Evolutionary conservation across 2,113 vertebrate species (phyloP), one percentile per base, ranked within the genome.

Genomic region (Amphiprion ocellaris): DNA sequence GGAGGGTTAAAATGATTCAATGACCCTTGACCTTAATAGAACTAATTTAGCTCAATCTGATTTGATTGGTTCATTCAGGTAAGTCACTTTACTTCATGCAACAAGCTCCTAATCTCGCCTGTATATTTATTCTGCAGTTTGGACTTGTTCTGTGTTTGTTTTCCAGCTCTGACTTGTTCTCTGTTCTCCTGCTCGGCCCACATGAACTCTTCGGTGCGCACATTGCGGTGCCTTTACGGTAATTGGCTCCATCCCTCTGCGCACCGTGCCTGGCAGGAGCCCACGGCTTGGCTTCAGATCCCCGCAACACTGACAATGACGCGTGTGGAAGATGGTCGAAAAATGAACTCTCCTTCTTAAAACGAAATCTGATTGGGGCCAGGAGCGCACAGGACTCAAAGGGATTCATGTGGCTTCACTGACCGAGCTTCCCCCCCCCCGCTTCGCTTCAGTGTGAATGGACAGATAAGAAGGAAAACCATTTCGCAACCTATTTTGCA

Each of bases 401-500:
- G 23, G 44, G 54, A 33, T 12, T 4, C n/a, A 1, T 52, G 12
- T 8, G 1, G 5, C 7, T 23, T 5, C 26, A 8, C 21, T 0
- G 14, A 24, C 2, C 41, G 50, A 49, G 56, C 26, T 19, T 10
- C 24, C 11, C 9, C 24, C 9, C 28, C 58, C n/a, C 1, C 8
- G 61, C 10, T 33, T n/a, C 11, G 26, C 24, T 64, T 46, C 41
- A 54, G 11, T 44, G 69, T 66, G 58, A 53, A 8, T 63, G 55
- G 41, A 58, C 24, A 67, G 41, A 65, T 2, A 4, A 4, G 2
- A 53, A 26, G 8, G 15, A 39, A 11, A 77, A 66, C 3, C 53
- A 68, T 84, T 89, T 84, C 73, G 79, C 79, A 65, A 82, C 41
- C 66, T 71, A 2, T 85, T 90, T 86, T 77, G 54, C 69, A 50